phyloP scores from a whole-genome alignment of 2,888 invertebrate genomes.

The Atethmia centrago region DNA sequence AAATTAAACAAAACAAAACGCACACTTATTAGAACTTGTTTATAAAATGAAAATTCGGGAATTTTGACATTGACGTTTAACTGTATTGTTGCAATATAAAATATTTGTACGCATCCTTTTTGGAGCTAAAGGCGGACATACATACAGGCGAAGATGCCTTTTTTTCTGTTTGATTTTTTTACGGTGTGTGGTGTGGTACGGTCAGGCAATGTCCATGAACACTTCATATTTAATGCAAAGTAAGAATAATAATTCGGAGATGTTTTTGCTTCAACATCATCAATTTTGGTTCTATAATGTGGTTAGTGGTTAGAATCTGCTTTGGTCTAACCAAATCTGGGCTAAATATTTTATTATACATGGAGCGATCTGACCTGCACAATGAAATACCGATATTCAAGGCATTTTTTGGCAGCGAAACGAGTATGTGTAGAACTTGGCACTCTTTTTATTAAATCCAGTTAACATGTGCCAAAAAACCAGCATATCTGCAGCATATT shows the following conservation, averaged over 20 bases:
- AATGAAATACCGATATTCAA: not conserved
- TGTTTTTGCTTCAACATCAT: not conserved
- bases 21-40: slow-evolving; percentile 56
- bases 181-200: too few relatives aligned
- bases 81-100: slow-evolving; percentile 16
- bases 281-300: not conserved
- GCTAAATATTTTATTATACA: not conserved
- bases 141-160: not conserved
- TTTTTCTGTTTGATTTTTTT: not conserved
- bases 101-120: not conserved
- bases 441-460: not conserved
- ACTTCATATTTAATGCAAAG: too few relatives aligned
- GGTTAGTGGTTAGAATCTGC: not conserved
- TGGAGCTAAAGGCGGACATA: not conserved
- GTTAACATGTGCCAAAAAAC: slow-evolving; percentile 20
- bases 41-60: slow-evolving; percentile 11
- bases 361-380: not conserved
- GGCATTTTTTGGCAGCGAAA: slow-evolving; percentile 18
- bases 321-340: not conserved
- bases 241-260: too few relatives aligned
- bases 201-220: too few relatives aligned
- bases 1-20: slow-evolving; percentile 5
- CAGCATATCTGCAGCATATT: not conserved
- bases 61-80: slow-evolving; percentile 39
- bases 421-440: slow-evolving; percentile 13